These are phyloP conservation scores for Baryphthengus martii DNA, from an alignment of 2,113 vertebrate species.

Conservation along the genomic window DNA sequence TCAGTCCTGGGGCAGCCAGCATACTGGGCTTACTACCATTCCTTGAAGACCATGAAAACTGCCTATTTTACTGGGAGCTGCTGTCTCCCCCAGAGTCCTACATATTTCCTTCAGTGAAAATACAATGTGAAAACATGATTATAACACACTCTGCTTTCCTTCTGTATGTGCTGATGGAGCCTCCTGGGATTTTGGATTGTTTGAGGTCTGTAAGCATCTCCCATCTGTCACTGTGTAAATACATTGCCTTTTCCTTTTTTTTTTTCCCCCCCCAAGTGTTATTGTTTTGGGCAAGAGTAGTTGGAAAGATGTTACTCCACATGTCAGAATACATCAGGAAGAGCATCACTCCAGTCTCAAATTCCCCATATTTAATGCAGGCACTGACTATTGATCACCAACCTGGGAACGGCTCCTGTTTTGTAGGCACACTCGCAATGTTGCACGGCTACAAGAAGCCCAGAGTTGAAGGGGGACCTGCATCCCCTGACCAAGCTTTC, in stretches of 20 bases:
- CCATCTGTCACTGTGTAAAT: not conserved
- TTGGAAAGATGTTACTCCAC: not conserved
- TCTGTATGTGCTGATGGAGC: accelerated
- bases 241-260: not conserved
- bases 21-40: accelerated
- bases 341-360: not conserved
- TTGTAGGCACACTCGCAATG: not conserved
- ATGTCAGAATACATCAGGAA: not conserved
- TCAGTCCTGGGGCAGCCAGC: not conserved
- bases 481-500: not conserved
- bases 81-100: accelerated
- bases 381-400: not conserved
- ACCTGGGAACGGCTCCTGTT: not conserved
- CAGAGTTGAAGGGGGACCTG: accelerated
- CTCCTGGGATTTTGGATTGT: not conserved
- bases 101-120: not conserved
- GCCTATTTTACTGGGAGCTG: not conserved
- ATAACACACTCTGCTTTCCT: not conserved
- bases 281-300: not conserved
- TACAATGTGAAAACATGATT: not conserved
- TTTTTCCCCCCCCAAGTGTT: accelerated
- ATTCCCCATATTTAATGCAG: not conserved
- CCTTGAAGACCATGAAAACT: not conserved
- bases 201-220: not conserved
- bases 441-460: accelerated